These are phyloP conservation scores for Rhodeus uyekii DNA, from an alignment of 2,797 vertebrate species.

Conservation along the genomic window DNA sequence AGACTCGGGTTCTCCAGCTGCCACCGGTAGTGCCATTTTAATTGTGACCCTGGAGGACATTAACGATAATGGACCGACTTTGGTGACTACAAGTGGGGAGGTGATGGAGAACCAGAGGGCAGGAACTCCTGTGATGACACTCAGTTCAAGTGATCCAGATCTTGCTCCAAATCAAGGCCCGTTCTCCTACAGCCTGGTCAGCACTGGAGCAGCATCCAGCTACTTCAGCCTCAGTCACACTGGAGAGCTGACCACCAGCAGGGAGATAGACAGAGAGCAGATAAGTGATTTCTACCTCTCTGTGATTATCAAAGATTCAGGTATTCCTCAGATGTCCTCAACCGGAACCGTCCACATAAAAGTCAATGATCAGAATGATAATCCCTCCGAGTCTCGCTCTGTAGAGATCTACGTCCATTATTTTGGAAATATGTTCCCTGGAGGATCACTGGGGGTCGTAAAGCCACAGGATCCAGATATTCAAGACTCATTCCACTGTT, in stretches of 20 bases:
- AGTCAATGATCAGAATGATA: slow-evolving; percentile 94
- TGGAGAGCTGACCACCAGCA: slow-evolving; percentile 87
- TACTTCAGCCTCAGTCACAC: slow-evolving; percentile 90
- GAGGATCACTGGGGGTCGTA: slow-evolving; percentile 88
- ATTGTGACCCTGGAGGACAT: slow-evolving; percentile 95
- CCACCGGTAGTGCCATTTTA: slow-evolving; percentile 89
- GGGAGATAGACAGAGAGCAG: slow-evolving; percentile 95
- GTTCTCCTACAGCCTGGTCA: slow-evolving; percentile 88
- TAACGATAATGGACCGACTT: slow-evolving; percentile 92
- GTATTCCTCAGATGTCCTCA: slow-evolving; percentile 95
- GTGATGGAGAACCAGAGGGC: slow-evolving; percentile 92
- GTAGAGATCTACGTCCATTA: slow-evolving; percentile 94
- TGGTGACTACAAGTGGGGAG: slow-evolving; percentile 82
- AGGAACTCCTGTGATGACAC: slow-evolving; percentile 83
- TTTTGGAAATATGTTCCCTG: slow-evolving; percentile 92
- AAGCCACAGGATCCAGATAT: slow-evolving; percentile 93
- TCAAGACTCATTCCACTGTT: slow-evolving; percentile 91
- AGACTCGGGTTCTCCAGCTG: slow-evolving; percentile 87
- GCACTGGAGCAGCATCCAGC: slow-evolving; percentile 84
- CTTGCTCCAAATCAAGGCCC: slow-evolving; percentile 96
- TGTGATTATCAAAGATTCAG: slow-evolving; percentile 92
- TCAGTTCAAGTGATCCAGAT: slow-evolving; percentile 89
- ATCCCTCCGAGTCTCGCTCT: slow-evolving; percentile 89
- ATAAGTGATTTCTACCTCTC: slow-evolving; percentile 91
- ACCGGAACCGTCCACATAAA: slow-evolving; percentile 91